Evolutionary conservation across 2,113 vertebrate genomes (phyloP).

Genomic region (Xiphophorus maculatus): DNA sequence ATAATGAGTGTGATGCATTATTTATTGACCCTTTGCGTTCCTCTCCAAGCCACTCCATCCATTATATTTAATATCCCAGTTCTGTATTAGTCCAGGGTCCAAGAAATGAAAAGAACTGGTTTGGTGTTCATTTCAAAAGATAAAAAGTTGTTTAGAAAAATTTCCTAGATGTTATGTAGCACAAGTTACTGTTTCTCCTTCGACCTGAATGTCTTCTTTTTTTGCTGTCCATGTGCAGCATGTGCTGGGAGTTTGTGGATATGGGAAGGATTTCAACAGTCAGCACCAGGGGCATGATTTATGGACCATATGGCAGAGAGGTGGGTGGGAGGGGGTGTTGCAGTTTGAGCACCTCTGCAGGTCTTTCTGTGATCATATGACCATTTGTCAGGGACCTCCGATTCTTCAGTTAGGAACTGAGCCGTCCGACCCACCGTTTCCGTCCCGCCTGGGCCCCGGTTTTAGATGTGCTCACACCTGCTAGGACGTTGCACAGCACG

Average conservation of each 20-base stretch:
- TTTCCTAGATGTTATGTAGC: background rate
- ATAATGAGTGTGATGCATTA: too few relatives aligned
- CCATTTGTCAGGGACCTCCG: constrained; percentile 17
- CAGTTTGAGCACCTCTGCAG: constrained; percentile 64
- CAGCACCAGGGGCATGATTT: constrained; percentile 61
- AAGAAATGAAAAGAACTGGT: background rate
- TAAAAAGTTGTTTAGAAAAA: background rate
- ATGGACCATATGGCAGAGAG: constrained; percentile 20
- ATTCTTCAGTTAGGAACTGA: constrained; percentile 44
- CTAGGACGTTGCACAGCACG: constrained; percentile 28
- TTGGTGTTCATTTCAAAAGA: background rate
- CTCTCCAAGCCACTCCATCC: background rate
- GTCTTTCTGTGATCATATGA: constrained; percentile 18
- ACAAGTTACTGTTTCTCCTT: background rate
- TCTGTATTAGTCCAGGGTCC: background rate
- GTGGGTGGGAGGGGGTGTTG: background rate
- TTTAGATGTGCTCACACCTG: constrained; percentile 28
- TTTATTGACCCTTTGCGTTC: background rate
- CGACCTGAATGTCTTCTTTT: background rate
- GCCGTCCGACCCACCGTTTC: constrained; percentile 7
- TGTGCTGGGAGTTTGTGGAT: constrained; percentile 4
- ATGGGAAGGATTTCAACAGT: constrained; percentile 70
- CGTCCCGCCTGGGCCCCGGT: constrained; percentile 18
- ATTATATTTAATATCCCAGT: background rate
- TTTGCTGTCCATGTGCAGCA: background rate